Base-by-base conservation (phyloP, 2,113 vertebrate species). In the Pachypanchax playfairii region DNA sequence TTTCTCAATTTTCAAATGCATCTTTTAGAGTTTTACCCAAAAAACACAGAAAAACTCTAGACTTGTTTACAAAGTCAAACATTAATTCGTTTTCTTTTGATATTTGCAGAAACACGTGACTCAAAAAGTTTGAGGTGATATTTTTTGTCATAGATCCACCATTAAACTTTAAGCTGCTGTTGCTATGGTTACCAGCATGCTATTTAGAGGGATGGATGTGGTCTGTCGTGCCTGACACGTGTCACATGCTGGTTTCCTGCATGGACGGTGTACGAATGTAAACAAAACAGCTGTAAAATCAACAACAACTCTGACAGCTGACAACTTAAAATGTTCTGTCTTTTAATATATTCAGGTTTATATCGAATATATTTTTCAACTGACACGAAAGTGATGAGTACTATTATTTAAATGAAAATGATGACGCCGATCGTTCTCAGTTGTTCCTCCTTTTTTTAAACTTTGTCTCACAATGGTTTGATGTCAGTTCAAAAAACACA, bases 181-280 rank as follows among this genome's bases (percentile, higher is more conserved):
- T 35, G 41, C 22, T 48, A 48, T 18, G 21, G 58, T 52, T 31
- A 38, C 26, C 25, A 20, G n/a, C 39, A 42, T 18, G 4, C 15
- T n/a, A 15, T 41, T 15, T 6, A 12, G 4, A 7, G 35, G 35
- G n/a, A 56, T 60, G 17, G 4, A 15, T 56, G 46, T 35, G 29
- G n/a, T 42, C 25, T 11, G 43, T 15, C n/a, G 2, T 48, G 54
- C 54, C 21, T 49, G 4, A 56, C 48, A 59, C 20, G 41, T 53
- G 10, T 39, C 43, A 50, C 18, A 54, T 49, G 55, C 2, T 25
- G 14, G 17, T 38, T 70, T 70, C 17, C 41, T 54, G 54, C 41
- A 29, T 41, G 3, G 4, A 13, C 11, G 22, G 10, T 17, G 13
- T 21, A 21, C 6, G 44, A 22, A 64, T 24, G 6, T 43, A 35